Conservation (phyloP, 2,797 vertebrate species). For the Lithobates sylvaticus region DNA sequence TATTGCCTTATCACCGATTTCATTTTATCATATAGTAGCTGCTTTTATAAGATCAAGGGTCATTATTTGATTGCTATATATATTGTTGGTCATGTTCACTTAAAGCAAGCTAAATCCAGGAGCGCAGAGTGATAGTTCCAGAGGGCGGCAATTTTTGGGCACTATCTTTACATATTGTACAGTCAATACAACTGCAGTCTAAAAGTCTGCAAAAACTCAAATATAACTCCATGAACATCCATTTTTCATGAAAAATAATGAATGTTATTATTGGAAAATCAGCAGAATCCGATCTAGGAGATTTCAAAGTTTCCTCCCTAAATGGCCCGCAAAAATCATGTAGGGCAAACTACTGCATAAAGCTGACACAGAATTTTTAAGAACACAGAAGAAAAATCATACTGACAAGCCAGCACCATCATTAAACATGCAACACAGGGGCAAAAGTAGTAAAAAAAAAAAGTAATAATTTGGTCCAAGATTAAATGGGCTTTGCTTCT, state of each 20-base stretch:
- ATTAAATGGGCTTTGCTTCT: not conserved
- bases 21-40: too few species aligned
- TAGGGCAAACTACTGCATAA: not conserved
- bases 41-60: too few species aligned
- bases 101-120: too few species aligned
- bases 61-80: too few species aligned
- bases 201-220: conserved; percentile 12
- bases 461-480: not conserved
- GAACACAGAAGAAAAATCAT: not conserved
- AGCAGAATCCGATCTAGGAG: not conserved
- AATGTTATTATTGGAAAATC: not conserved
- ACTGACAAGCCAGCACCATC: not conserved
- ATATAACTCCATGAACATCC: conserved; percentile 16
- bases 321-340: not conserved
- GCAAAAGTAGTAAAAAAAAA: not conserved
- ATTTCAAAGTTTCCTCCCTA: not conserved
- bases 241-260: not conserved
- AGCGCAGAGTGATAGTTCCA: too few species aligned
- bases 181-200: conserved; percentile 18
- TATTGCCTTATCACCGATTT: too few species aligned
- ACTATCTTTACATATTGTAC: too few species aligned
- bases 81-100: too few species aligned
- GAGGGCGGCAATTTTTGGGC: too few species aligned
- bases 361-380: not conserved
- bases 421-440: not conserved